Evolutionary conservation across 37 sponge, comb jelly and placozoan species (phyloP).

Genomic region (Aplysina aerophoba): DNA sequence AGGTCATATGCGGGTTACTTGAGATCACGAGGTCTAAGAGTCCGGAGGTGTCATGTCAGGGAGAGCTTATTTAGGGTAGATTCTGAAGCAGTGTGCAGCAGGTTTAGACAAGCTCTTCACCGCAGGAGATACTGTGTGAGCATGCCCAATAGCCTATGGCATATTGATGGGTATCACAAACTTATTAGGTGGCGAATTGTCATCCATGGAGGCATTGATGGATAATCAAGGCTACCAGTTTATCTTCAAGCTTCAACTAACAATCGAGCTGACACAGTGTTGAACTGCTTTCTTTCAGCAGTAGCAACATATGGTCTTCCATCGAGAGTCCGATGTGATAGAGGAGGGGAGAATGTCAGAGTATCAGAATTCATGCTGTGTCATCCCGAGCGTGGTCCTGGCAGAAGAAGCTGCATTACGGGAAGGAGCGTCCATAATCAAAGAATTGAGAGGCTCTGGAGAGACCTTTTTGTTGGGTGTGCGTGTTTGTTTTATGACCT

Average conservation of each 20-base stretch:
- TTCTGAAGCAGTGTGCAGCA: constrained; percentile 1
- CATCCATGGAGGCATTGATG: constrained; percentile 69
- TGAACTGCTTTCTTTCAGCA: constrained; percentile 35
- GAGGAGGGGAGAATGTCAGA: constrained; percentile 59
- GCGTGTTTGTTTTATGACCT: constrained; percentile 37
- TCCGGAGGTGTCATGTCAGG: constrained; percentile 35
- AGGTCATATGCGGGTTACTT: constrained; percentile 17
- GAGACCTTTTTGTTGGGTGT: constrained; percentile 52
- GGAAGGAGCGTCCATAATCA: constrained; percentile 68
- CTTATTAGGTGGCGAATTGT: constrained; percentile 65
- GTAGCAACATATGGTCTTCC: constrained; percentile 48
- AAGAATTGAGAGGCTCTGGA: constrained; percentile 56
- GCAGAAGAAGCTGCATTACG: constrained; percentile 50
- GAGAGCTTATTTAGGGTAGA: constrained; percentile 43
- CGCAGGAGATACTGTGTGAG: constrained; percentile 46
- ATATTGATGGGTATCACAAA: constrained; percentile 61
- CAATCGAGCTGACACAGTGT: constrained; percentile 51
- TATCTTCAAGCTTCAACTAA: constrained; percentile 46
- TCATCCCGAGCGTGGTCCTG: constrained; percentile 56
- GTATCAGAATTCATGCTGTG: constrained; percentile 55
- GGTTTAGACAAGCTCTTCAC: background rate
- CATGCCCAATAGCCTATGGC: constrained; percentile 60
- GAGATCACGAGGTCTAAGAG: constrained; percentile 16
- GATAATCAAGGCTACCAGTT: constrained; percentile 47
- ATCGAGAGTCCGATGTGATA: constrained; percentile 61